phyloP scores from a whole-genome alignment of 2,113 vertebrate species.

The Scomber colias region DNA sequence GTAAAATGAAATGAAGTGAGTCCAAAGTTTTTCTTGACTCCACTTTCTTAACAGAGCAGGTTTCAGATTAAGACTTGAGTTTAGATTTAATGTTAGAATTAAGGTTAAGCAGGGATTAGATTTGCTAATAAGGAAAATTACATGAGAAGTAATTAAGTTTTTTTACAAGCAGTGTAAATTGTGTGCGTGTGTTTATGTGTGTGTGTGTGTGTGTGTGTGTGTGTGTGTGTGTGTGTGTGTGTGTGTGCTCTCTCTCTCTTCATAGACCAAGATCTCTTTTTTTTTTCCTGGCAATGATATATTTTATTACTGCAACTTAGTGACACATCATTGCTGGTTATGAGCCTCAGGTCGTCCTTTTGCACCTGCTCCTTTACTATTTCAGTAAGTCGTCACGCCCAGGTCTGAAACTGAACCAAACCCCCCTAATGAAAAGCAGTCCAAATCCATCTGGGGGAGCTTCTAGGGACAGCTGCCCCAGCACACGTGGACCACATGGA shows the following conservation, averaged over 20 bases:
- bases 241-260: not conserved
- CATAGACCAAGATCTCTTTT: not conserved
- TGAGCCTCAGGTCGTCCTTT: not conserved
- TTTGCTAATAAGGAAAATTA: not conserved
- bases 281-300: not conserved
- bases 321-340: slow-evolving; percentile 13
- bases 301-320: not conserved
- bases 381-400: slow-evolving; percentile 3
- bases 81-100: slow-evolving; percentile 19
- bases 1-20: not conserved
- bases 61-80: not conserved
- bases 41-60: not conserved
- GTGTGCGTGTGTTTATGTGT: too few relatives aligned
- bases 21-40: not conserved
- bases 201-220: too few relatives aligned
- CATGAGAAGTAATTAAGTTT: slow-evolving; percentile 18
- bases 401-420: slow-evolving; percentile 21
- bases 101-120: slow-evolving; percentile 29
- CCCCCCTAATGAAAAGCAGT: slow-evolving; percentile 14
- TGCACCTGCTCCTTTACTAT: slow-evolving; percentile 34
- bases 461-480: slow-evolving; percentile 38
- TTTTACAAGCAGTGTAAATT: too few relatives aligned
- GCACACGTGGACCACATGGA: not conserved
- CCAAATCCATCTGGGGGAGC: slow-evolving; percentile 2
- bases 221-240: too few relatives aligned